Evolutionary conservation across 2,113 vertebrate species (phyloP), one percentile per base, ranked within the genome.

Genomic region (Donacobius atricapilla): DNA sequence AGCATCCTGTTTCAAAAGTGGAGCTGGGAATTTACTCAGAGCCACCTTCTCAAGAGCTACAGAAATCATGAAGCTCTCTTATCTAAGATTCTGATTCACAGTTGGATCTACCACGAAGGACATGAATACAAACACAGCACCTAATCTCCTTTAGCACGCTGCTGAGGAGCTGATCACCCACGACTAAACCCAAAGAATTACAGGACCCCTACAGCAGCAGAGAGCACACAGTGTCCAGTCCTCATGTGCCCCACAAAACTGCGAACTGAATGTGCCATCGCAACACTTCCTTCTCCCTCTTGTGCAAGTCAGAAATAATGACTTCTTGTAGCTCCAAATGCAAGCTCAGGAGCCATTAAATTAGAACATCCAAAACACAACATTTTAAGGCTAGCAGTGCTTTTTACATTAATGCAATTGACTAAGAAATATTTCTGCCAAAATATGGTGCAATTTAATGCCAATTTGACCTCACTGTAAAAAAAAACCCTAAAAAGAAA

Each of bases 231-330:
- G 28, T 13, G 18, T 40, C 57, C 63, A 73, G 48, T 37, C 24
- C 23, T 47, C 44, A 20, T 6, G 6, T 20, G 31, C 7, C 21
- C 56, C 39, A 58, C 14, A 81, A 50, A 24, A 25, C 7, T 10
- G 28, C 40, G 12, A 78, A 47, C 15, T 1, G 0, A 66, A 82
- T 1, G 0, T 35, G 23, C 47, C 68, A 80, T 10, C 27, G 22
- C 1, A 1, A 77, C 19, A 30, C 19, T 25, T 79, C n/a, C 47
- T 58, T 44, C 63, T 63, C 12, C 42, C n/a, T 35, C 16, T 31
- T 24, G 23, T 11, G 63, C 51, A 81, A 24, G 39, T 50, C 23
- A 81, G 30, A 81, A 81, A 48, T 6, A 66, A 78, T 0, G 1
- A 12, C 65, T 13, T 51, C 11, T 24, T 16, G 14, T 14, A 93